Base-by-base conservation (phyloP, 1,140 invertebrate genomes). In the Ceratitis capitata region DNA sequence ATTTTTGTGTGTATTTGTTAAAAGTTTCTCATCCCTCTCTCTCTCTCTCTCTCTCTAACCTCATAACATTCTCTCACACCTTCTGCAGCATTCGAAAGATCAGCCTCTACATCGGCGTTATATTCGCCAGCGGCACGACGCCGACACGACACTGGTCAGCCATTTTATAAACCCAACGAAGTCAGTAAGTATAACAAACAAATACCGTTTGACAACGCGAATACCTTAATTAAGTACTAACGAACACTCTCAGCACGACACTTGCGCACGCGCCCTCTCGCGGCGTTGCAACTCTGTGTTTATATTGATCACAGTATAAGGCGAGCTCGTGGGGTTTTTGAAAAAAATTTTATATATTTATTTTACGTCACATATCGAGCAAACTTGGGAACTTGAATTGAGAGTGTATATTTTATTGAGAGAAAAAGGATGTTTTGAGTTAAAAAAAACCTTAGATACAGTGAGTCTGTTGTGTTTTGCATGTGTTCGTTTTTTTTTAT, bases 131-230 rank as follows among this genome's bases (percentile, higher is more conserved):
- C 89, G 89, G 61, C 86, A 85, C 58, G 87, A 32, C 90, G 89
- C 45, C 88, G 88, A 83, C 85, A 87, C 78, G 89, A 91, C 85
- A 87, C 69, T 82, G 88, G 86, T 85, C 90, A 87, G 26, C 87
- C 90, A 45, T 87, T 87, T 56, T 90, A 91, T 87, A 89, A 89
- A 87, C 91, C 91, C 82, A 92, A 92, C 89, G 91, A 92, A 92
- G 89, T 92, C 91, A 91, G 91, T 92, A 92, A 92, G 91, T 92
- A 91, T 90, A 56, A 16, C 32, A 16, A 56, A 16, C 32, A 16
- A 82, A 32, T 19, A 82, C 3, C 35, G n/a, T 45, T 19, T 26
- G 23, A 39, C 53, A 29, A 19, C 35, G 32, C 32, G 39, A 42
- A 51, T 14, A 16, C 32, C 14, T n/a, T 51, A n/a, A 23, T 47